Percentiles rank a stretch among this genome's conserved stretches.
Evolutionary conservation across 1,140 invertebrate species (phyloP).

Genomic region (Mesaphorura yosii): DNA sequence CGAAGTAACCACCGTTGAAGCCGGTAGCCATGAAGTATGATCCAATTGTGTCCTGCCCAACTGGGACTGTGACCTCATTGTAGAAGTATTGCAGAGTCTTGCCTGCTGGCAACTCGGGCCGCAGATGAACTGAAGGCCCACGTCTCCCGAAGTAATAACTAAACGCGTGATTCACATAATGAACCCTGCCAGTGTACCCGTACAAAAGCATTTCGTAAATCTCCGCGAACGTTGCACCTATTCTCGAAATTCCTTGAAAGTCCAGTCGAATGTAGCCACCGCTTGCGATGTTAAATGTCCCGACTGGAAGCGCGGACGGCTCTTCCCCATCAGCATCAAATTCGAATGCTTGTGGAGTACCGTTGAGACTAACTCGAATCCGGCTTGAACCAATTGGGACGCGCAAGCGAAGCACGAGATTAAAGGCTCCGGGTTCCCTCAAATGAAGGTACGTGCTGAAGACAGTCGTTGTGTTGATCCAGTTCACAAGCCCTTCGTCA

Average conservation of each 20-base stretch:
- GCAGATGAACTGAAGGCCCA: slow-evolving; percentile 21
- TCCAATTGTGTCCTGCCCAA: slow-evolving; percentile 11
- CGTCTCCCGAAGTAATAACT: slow-evolving; percentile 19
- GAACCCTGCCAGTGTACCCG: neutral
- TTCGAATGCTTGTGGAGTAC: too few relatives aligned
- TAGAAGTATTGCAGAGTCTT: slow-evolving; percentile 17
- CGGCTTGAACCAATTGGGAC: neutral
- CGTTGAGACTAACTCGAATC: neutral
- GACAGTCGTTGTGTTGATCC: neutral
- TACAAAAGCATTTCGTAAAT: slow-evolving; percentile 5
- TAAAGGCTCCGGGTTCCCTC: neutral
- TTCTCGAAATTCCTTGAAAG: slow-evolving; percentile 7
- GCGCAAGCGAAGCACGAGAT: slow-evolving; percentile 1
- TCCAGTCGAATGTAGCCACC: slow-evolving; percentile 7
- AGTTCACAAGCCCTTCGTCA: slow-evolving; percentile 8
- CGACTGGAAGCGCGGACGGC: neutral
- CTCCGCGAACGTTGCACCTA: slow-evolving; percentile 6
- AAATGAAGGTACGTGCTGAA: slow-evolving; percentile 11
- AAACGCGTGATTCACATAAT: neutral
- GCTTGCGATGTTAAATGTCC: neutral
- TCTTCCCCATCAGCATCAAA: too few relatives aligned
- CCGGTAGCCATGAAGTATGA: slow-evolving; percentile 16
- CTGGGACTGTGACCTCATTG: slow-evolving; percentile 16
- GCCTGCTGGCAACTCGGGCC: neutral
- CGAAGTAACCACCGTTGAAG: slow-evolving; percentile 20